A percentile compares a stretch with the other conserved stretches of the same genome.
These are phyloP conservation scores for Trichechus manatus DNA, from an alignment of 2,113 vertebrate genomes.

Conservation along the genomic window DNA sequence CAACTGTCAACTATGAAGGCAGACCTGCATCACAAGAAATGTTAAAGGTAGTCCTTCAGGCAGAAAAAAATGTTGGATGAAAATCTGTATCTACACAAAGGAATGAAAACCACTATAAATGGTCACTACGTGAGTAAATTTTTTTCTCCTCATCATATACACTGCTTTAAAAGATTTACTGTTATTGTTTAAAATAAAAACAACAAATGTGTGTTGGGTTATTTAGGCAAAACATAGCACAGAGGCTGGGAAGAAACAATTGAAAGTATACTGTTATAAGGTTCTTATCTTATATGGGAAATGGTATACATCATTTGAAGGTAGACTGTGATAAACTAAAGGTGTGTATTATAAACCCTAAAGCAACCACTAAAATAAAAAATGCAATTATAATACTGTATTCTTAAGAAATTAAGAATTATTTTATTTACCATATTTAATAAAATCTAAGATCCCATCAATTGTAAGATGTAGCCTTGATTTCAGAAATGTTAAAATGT, in stretches of 20 bases:
- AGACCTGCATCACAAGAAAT: background rate
- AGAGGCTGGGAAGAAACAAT: background rate
- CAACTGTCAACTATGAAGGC: no score
- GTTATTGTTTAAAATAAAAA: background rate
- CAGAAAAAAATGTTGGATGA: background rate
- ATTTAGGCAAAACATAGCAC: background rate
- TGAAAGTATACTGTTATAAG: background rate
- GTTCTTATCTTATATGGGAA: background rate
- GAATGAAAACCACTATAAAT: background rate
- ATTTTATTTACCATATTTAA: background rate
- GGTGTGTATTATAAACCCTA: background rate
- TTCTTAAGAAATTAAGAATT: background rate
- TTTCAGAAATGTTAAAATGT: background rate
- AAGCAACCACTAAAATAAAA: background rate
- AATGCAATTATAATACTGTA: background rate
- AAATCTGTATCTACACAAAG: background rate
- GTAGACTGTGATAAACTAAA: background rate
- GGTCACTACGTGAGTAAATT: background rate
- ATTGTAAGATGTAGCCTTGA: background rate
- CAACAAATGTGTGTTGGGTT: background rate
- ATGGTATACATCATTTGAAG: background rate
- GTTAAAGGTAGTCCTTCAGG: background rate
- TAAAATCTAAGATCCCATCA: background rate
- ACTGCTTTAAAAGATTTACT: conserved; percentile 27
- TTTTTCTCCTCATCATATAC: background rate